Percentiles rank a stretch among this genome's conserved stretches.
phyloP scores from a whole-genome alignment of 1,140 invertebrate species.

The Aleiodes sp. region DNA sequence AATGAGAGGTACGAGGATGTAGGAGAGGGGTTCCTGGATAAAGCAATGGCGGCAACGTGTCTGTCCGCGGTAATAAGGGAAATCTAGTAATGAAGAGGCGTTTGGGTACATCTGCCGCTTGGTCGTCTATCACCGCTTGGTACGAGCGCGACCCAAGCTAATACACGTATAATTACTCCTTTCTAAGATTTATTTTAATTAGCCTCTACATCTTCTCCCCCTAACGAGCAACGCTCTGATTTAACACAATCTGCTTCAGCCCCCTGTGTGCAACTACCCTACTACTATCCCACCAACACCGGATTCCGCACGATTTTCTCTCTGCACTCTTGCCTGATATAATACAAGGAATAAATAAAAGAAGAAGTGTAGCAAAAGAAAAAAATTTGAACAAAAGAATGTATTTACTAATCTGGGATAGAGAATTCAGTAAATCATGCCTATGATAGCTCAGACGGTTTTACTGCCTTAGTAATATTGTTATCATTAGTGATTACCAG shows the following conservation, averaged over 20 bases:
- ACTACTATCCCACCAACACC: slow-evolving; percentile 33
- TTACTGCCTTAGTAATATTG: slow-evolving; percentile 43
- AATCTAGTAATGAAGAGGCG: slow-evolving; percentile 67
- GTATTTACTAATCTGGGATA: background rate
- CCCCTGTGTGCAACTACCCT: slow-evolving; percentile 32
- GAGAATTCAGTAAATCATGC: slow-evolving; percentile 44
- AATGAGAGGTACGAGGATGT: too few species aligned
- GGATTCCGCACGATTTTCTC: background rate
- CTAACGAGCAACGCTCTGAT: slow-evolving; percentile 63
- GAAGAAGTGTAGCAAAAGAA: background rate
- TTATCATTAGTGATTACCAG: slow-evolving; percentile 48
- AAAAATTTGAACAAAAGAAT: background rate
- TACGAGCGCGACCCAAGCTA: slow-evolving; percentile 55
- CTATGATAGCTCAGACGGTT: slow-evolving; percentile 46
- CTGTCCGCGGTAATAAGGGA: slow-evolving; percentile 60
- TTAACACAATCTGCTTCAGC: slow-evolving; percentile 57
- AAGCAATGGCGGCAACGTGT: slow-evolving; percentile 52
- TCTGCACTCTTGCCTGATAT: background rate
- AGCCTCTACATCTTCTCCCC: slow-evolving; percentile 61
- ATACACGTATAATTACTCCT: slow-evolving; percentile 68
- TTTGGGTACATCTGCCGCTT: slow-evolving; percentile 66
- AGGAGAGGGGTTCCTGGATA: too few species aligned
- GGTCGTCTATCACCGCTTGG: slow-evolving; percentile 60
- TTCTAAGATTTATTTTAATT: slow-evolving; percentile 69
- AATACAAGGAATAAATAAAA: background rate